Conservation (phyloP, 2,113 vertebrate genomes). For the Anguilla rostrata region DNA sequence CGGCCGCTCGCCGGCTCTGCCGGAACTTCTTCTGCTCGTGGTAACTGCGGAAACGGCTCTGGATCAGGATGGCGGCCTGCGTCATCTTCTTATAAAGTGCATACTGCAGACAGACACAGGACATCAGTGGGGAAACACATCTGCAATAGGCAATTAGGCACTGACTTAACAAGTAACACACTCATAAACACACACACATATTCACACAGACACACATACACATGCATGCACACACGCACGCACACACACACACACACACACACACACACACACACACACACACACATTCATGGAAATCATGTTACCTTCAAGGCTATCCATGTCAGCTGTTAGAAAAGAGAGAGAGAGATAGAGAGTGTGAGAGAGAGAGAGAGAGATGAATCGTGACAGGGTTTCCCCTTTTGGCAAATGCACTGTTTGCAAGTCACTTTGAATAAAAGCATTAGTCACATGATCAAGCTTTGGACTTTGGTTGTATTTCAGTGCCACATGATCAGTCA, state of each 20-base stretch:
- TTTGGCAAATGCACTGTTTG: too few species aligned
- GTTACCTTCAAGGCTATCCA: constrained; percentile 99
- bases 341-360: constrained; percentile 30
- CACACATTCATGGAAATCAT: constrained; percentile 38
- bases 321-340: constrained; percentile 88
- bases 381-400: too few species aligned
- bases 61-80: constrained; percentile 99
- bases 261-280: constrained; percentile 42
- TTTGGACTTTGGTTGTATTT: too few species aligned
- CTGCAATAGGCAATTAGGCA: neutral
- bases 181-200: constrained; percentile 41
- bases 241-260: neutral
- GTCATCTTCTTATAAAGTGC: constrained; percentile 99
- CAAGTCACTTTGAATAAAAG: too few species aligned
- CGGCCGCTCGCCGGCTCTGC: constrained; percentile 91
- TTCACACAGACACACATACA: too few species aligned
- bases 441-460: too few species aligned
- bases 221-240: too few species aligned
- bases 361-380: neutral
- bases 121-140: neutral
- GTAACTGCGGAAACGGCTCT: constrained; percentile 99
- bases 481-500: too few species aligned
- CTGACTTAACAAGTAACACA: neutral
- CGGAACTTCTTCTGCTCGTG: constrained; percentile 96
- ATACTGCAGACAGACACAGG: constrained; percentile 75